Base-by-base conservation (phyloP, 1,140 invertebrate genomes). In the Eueides isabella region DNA sequence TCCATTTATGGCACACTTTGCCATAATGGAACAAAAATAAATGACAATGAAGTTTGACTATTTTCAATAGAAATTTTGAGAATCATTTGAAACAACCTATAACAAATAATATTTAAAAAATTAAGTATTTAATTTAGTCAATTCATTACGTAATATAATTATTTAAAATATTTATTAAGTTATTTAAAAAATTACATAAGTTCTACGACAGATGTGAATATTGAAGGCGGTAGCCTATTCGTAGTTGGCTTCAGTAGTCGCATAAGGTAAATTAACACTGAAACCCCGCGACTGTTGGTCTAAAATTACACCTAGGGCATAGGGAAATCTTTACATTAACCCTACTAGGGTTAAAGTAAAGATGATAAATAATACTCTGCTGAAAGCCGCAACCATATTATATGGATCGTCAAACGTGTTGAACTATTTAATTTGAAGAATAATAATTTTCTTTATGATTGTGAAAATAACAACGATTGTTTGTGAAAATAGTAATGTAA, bases 271-370 rank as follows among this genome's bases (percentile, higher is more conserved):
- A 74, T 74, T 74, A 74, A 67, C 67, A 55, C 38, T 41, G 72
- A 74, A 74, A 65, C 72, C 72, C 41, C 26, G 38, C 67, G 23
- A 74, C 35, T 74, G 72, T 67, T 63, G 61, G 72, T 74, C 72
- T 74, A 74, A 74, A 30, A 74, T 74, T 74, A 74, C 72, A 41
- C n/a, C 67, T 69, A 74, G 35, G n/a, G n/a, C n/a, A n/a, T n/a
- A n/a, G n/a, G n/a, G n/a, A n/a, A n/a, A n/a, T n/a, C n/a, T n/a
- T n/a, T n/a, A n/a, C n/a, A n/a, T n/a, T n/a, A n/a, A n/a, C n/a
- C n/a, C n/a, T 38, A 33, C 65, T 64, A 74, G 72, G 67, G 72
- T 74, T 69, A 44, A 41, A 31, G 19, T 48, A 65, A 30, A 69
- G 72, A 65, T 69, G 26, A 55, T 23, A 11, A 55, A 55, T 55